Evolutionary conservation across 2,888 invertebrate species (phyloP).

Genomic region (Coelinius sp.): DNA sequence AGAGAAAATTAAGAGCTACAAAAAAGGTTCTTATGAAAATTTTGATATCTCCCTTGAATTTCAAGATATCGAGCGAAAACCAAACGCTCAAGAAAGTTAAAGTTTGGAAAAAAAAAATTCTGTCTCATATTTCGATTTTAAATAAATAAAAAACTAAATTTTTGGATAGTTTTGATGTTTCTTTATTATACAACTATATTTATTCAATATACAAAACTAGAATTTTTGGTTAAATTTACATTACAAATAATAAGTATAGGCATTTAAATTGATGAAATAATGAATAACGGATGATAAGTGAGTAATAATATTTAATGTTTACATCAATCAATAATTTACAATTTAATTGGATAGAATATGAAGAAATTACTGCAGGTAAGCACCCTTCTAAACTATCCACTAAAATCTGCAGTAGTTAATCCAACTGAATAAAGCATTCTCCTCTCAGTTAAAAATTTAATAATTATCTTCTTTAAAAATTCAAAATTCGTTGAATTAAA

Average conservation of each 20-base stretch:
- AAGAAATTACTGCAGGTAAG: background rate
- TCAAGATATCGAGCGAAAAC: no score
- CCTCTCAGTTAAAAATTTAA: no score
- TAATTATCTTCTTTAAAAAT: no score
- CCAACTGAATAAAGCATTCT: background rate
- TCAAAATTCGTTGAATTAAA: background rate
- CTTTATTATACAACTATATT: slow-evolving; percentile 12
- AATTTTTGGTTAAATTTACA: slow-evolving; percentile 65
- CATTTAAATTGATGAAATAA: slow-evolving; percentile 18
- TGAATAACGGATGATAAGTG: background rate
- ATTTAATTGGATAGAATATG: background rate
- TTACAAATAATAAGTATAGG: slow-evolving; percentile 45
- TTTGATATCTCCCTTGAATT: no score
- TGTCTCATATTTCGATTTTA: no score
- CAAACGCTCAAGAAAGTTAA: no score
- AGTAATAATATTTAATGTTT: background rate
- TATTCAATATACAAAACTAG: slow-evolving; percentile 69
- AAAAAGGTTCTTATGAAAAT: no score
- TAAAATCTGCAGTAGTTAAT: slow-evolving; percentile 1
- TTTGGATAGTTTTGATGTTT: slow-evolving; percentile 10
- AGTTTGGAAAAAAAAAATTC: background rate
- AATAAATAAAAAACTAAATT: slow-evolving; percentile 12
- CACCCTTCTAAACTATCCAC: slow-evolving; percentile 10
- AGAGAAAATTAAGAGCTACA: no score
- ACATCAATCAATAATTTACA: slow-evolving; percentile 16